phyloP scores from a whole-genome alignment of 1,140 invertebrate species.

The Drosophila gunungcola region DNA sequence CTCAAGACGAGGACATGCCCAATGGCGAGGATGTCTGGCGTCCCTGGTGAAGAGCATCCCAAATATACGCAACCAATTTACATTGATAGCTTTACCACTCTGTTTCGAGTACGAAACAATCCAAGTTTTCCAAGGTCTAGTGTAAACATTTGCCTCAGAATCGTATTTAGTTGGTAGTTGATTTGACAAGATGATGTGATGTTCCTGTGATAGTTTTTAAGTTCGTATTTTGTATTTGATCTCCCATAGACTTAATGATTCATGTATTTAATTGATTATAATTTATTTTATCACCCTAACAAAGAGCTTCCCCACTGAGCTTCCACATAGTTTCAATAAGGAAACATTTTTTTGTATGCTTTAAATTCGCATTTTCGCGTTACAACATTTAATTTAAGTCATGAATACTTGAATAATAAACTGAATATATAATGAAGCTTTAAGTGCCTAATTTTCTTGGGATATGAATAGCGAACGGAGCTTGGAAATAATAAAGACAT shows the following conservation, averaged over 20 bases:
- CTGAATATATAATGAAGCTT: not conserved
- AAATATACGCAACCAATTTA: constrained; percentile 26
- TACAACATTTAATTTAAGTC: constrained; percentile 23
- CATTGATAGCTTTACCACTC: constrained; percentile 72
- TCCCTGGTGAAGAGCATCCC: constrained; percentile 58
- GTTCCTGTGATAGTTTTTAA: constrained; percentile 83
- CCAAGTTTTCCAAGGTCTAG: constrained; percentile 65
- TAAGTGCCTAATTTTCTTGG: not conserved
- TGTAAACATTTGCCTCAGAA: constrained; percentile 55
- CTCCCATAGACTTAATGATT: constrained; percentile 56
- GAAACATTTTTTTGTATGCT: constrained; percentile 13
- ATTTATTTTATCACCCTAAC: constrained; percentile 37
- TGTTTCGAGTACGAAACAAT: constrained; percentile 30
- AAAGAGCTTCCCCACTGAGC: constrained; percentile 61
- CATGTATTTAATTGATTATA: constrained; percentile 26
- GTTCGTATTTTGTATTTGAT: constrained; percentile 67
- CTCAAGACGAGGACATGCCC: constrained; percentile 27
- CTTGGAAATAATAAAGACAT: not conserved
- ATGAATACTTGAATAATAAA: constrained; percentile 11
- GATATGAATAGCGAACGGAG: not conserved
- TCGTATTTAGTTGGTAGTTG: constrained; percentile 26
- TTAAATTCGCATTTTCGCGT: constrained; percentile 15
- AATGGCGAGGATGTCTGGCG: constrained; percentile 80
- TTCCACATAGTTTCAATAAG: constrained; percentile 51
- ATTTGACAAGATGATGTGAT: constrained; percentile 71